phyloP scores from a whole-genome alignment of 1,140 invertebrate species.

The Macrobrachium rosenbergii region DNA sequence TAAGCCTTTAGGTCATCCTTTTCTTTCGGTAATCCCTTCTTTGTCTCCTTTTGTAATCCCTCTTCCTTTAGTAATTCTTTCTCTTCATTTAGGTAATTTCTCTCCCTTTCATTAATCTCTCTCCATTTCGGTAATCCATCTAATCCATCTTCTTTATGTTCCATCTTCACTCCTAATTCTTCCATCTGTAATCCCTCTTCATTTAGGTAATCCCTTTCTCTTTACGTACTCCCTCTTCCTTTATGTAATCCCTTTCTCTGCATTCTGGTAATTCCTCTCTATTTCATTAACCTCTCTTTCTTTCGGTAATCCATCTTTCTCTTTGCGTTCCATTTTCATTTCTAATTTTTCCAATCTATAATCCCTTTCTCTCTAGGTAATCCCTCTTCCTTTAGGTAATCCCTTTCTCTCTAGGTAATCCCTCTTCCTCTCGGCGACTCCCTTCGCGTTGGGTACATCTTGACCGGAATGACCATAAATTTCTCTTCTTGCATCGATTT shows the following conservation, averaged over 20 bases:
- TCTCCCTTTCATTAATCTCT: not conserved
- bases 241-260: constrained; percentile 11
- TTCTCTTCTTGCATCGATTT: too few species aligned
- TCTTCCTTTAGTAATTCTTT: not conserved
- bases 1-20: too few species aligned
- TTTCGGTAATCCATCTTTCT: not conserved
- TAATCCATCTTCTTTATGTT: not conserved
- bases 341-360: not conserved
- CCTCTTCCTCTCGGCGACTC: not conserved
- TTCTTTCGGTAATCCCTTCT: not conserved
- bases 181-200: not conserved
- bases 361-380: not conserved
- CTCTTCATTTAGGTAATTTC: not conserved
- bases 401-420: not conserved
- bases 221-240: not conserved
- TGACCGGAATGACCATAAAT: too few species aligned
- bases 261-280: not conserved
- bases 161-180: not conserved
- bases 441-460: too few species aligned
- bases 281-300: not conserved
- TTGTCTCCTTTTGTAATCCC: not conserved
- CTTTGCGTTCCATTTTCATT: constrained; percentile 1
- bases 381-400: not conserved
- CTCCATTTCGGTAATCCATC: not conserved
- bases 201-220: not conserved